phyloP scores from a whole-genome alignment of 2,888 invertebrate species.

The Coenonympha glycerion region DNA sequence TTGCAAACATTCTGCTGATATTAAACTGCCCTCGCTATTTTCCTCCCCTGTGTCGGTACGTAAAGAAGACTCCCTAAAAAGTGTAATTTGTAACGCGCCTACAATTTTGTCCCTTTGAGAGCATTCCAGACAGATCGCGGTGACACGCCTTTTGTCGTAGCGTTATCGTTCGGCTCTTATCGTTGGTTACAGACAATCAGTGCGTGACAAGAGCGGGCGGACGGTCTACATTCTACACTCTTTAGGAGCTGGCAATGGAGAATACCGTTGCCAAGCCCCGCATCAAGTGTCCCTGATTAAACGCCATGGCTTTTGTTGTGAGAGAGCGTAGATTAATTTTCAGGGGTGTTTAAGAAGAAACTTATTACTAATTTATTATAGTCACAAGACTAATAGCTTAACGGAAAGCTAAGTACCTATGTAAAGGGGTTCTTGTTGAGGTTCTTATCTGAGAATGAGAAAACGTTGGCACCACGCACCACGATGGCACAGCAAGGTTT shows the following conservation, averaged over 20 bases:
- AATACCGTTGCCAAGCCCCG: slow-evolving; percentile 34
- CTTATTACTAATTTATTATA: too few relatives aligned
- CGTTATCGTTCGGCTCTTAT: slow-evolving; percentile 47
- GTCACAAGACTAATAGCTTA: too few relatives aligned
- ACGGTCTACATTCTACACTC: slow-evolving; percentile 34
- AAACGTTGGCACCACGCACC: too few relatives aligned
- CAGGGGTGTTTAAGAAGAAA: too few relatives aligned
- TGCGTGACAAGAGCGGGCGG: slow-evolving; percentile 58
- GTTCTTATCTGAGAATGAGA: too few relatives aligned
- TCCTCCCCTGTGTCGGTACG: neutral
- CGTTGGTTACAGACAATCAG: slow-evolving; percentile 48
- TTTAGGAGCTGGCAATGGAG: slow-evolving; percentile 35
- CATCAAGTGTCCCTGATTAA: slow-evolving; percentile 24
- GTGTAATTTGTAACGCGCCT: slow-evolving; percentile 16
- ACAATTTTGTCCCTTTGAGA: slow-evolving; percentile 27
- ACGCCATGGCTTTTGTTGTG: slow-evolving; percentile 17
- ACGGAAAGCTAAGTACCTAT: too few relatives aligned
- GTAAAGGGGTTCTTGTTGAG: too few relatives aligned
- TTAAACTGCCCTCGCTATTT: neutral
- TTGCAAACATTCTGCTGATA: too few relatives aligned
- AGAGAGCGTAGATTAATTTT: too few relatives aligned
- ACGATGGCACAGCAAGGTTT: too few relatives aligned
- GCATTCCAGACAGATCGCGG: slow-evolving; percentile 27
- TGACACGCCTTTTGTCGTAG: slow-evolving; percentile 40
- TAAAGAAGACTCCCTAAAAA: neutral